A percentile compares a stretch with the other conserved stretches of the same genome.
phyloP scores from a whole-genome alignment of 2,888 invertebrate species.

The Arenicola marina region DNA sequence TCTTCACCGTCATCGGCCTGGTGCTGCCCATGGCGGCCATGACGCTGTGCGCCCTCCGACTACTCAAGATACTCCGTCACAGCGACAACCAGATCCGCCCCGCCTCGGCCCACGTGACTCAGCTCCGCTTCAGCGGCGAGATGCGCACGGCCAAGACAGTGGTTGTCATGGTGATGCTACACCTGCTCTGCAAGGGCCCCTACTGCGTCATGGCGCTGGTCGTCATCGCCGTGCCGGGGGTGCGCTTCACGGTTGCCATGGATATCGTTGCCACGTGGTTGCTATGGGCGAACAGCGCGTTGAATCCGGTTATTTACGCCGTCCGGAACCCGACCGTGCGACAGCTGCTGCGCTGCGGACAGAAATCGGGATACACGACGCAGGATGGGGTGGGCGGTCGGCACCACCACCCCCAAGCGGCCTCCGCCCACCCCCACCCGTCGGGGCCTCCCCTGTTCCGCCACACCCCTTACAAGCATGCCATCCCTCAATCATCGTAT shows the following conservation, averaged over 20 bases:
- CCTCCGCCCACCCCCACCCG: no score
- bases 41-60: slow-evolving; percentile 3
- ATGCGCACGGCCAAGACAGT: slow-evolving; percentile 16
- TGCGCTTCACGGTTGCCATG: neutral
- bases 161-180: slow-evolving; percentile 11
- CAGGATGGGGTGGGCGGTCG: no score
- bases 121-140: slow-evolving; percentile 17
- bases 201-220: slow-evolving; percentile 3
- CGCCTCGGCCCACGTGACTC: neutral
- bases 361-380: slow-evolving; percentile 5
- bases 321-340: slow-evolving; percentile 16
- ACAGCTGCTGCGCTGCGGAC: slow-evolving; percentile 7
- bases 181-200: slow-evolving; percentile 2
- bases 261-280: slow-evolving; percentile 1
- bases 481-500: no score
- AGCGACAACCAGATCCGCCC: slow-evolving; percentile 11
- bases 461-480: no score
- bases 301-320: slow-evolving; percentile 17
- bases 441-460: no score
- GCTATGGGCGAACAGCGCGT: slow-evolving; percentile 3
- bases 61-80: slow-evolving; percentile 1
- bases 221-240: neutral
- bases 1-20: slow-evolving; percentile 3
- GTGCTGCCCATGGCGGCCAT: neutral
- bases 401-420: no score